Conservation (phyloP, 2,888 invertebrate species). For the Tupiocoris notatus region DNA sequence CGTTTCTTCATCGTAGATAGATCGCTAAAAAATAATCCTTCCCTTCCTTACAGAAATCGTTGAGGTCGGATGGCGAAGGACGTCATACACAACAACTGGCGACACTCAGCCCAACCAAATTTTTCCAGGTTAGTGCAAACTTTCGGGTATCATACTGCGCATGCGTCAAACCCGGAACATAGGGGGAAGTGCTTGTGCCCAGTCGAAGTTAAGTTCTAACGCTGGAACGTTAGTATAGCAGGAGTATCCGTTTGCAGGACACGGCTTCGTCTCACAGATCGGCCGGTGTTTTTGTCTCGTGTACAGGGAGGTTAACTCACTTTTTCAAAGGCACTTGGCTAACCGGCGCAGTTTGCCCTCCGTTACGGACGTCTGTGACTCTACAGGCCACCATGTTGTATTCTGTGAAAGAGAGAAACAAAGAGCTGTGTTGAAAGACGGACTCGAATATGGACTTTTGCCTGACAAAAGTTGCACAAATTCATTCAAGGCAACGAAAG, state of each 20-base stretch:
- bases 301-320: conserved; percentile 63
- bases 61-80: neutral
- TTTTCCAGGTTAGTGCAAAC: neutral
- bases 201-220: neutral
- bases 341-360: conserved; percentile 73
- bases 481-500: too few relatives aligned
- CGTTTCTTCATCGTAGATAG: neutral
- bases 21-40: neutral
- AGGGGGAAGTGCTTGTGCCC: neutral
- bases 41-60: neutral
- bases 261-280: neutral
- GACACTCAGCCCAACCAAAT: neutral
- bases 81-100: neutral
- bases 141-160: neutral
- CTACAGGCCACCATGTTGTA: conserved; percentile 98
- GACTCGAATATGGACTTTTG: too few relatives aligned
- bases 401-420: conserved; percentile 76
- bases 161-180: neutral
- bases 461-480: too few relatives aligned
- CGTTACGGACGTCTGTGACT: conserved; percentile 89
- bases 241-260: neutral
- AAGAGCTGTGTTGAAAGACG: too few relatives aligned
- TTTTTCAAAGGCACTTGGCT: conserved; percentile 98
- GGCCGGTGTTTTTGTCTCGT: neutral
- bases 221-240: neutral